phyloP scores from a whole-genome alignment of 1,140 invertebrate genomes.

The Atopsyche davidsoni region DNA sequence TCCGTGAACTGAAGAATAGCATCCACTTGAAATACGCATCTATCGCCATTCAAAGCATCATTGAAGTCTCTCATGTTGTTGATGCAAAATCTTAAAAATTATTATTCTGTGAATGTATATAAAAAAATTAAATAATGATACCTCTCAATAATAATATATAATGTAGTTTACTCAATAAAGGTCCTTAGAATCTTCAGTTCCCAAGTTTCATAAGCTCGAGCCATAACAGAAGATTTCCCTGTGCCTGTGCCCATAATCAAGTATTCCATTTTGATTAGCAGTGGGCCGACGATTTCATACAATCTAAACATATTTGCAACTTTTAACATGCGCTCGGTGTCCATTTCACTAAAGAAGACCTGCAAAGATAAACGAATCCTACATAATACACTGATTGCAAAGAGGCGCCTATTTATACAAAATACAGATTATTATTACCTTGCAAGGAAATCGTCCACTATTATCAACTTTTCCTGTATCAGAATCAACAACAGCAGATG shows the following conservation, averaged over 20 bases:
- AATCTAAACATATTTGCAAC: conserved; percentile 59
- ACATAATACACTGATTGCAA: neutral
- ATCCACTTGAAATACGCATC: conserved; percentile 72
- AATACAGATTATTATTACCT: conserved; percentile 15
- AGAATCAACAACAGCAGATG: conserved; percentile 5
- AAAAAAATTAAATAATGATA: neutral
- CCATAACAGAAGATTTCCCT: conserved; percentile 59
- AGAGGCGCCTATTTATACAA: neutral
- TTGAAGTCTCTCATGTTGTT: conserved; percentile 68
- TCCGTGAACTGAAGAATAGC: conserved; percentile 65
- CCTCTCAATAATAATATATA: neutral
- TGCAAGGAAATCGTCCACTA: conserved; percentile 20
- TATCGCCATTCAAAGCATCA: conserved; percentile 50
- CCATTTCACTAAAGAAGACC: conserved; percentile 63
- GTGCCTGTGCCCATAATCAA: conserved; percentile 61
- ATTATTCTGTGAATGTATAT: neutral
- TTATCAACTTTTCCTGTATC: conserved; percentile 14
- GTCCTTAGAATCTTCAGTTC: conserved; percentile 61
- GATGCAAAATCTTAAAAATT: conserved; percentile 50
- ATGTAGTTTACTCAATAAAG: conserved; percentile 45
- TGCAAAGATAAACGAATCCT: conserved; percentile 31
- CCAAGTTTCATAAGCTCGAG: conserved; percentile 61
- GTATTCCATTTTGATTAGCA: conserved; percentile 77
- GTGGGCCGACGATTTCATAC: conserved; percentile 67
- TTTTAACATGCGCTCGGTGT: conserved; percentile 59